These are phyloP conservation scores for Adelognathus sp. DNA, from an alignment of 2,888 invertebrate genomes.

Conservation along the genomic window DNA sequence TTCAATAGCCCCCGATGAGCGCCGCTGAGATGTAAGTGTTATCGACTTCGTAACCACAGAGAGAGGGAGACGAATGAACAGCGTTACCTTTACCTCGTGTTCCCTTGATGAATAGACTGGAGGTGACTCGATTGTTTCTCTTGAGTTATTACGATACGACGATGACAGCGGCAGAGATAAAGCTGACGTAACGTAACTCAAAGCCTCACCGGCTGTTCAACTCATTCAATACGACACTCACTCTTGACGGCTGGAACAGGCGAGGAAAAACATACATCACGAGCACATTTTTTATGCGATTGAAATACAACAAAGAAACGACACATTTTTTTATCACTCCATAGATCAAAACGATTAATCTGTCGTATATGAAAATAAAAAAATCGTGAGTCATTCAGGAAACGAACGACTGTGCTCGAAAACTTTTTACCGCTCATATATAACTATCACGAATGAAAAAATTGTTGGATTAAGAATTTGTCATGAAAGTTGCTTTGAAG, in stretches of 20 bases:
- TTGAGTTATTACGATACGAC: slow-evolving; percentile 29
- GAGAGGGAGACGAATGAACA: slow-evolving; percentile 23
- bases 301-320: neutral
- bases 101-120: slow-evolving; percentile 12
- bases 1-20: slow-evolving; percentile 49
- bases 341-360: too few species aligned
- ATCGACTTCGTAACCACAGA: neutral
- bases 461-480: too few species aligned
- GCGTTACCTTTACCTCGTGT: slow-evolving; percentile 20
- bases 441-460: too few species aligned
- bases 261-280: neutral
- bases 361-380: too few species aligned
- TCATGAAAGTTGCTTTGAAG: too few species aligned
- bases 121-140: slow-evolving; percentile 38
- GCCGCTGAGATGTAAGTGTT: slow-evolving; percentile 12
- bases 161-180: slow-evolving; percentile 7
- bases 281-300: neutral
- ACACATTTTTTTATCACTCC: too few species aligned
- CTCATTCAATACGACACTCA: neutral
- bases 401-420: too few species aligned
- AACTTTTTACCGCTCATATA: too few species aligned
- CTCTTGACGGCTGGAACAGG: neutral
- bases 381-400: too few species aligned
- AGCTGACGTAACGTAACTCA: slow-evolving; percentile 22
- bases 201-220: neutral